phyloP scores from a whole-genome alignment of 1,140 invertebrate species.

The Drosophila bocqueti region DNA sequence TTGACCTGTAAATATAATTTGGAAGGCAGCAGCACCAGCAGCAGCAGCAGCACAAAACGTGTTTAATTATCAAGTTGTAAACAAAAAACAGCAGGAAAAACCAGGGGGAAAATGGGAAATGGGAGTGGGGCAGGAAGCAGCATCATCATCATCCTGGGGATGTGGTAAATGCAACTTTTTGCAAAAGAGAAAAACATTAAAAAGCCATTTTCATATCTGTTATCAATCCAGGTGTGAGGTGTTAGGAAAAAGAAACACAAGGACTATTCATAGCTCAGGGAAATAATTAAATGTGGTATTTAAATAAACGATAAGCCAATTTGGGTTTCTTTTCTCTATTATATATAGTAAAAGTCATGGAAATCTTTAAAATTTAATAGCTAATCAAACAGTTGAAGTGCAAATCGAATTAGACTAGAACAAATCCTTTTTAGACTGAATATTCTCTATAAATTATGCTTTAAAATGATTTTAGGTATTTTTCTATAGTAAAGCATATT shows the following conservation, averaged over 20 bases:
- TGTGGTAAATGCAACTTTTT: conserved; percentile 31
- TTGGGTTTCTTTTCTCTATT: not conserved
- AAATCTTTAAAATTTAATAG: not conserved
- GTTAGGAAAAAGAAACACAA: not conserved
- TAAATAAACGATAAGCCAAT: not conserved
- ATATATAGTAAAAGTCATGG: too few species aligned
- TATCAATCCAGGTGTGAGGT: conserved; percentile 20
- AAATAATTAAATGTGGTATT: not conserved
- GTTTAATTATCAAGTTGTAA: conserved; percentile 84
- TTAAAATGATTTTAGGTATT: not conserved
- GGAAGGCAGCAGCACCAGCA: conserved; percentile 62
- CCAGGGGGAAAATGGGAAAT: conserved; percentile 8
- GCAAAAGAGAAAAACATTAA: conserved; percentile 26
- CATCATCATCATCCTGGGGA: conserved; percentile 29
- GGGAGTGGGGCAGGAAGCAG: not conserved
- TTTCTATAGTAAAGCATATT: not conserved
- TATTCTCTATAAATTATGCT: too few species aligned
- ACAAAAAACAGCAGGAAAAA: conserved; percentile 65
- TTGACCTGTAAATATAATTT: conserved; percentile 83
- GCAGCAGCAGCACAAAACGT: conserved; percentile 60
- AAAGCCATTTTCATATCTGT: conserved; percentile 44
- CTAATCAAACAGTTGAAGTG: not conserved
- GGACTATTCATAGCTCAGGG: not conserved
- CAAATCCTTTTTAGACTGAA: not conserved
- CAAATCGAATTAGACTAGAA: not conserved